These are phyloP conservation scores for Passerculus sandwichensis DNA, from an alignment of 2,797 vertebrate genomes.

Conservation along the genomic window DNA sequence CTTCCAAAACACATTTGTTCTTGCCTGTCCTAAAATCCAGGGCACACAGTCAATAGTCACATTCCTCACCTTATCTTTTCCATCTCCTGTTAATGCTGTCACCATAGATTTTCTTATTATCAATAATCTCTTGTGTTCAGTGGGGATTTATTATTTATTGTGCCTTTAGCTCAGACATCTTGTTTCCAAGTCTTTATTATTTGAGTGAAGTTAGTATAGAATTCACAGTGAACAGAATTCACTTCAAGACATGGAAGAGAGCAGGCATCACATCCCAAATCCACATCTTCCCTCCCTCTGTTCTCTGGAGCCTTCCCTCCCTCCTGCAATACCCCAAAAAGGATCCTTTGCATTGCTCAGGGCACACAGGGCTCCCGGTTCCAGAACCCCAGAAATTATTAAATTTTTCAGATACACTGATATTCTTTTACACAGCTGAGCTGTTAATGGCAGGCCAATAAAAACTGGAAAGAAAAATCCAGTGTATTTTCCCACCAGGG, in stretches of 20 bases:
- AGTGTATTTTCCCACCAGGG: not conserved
- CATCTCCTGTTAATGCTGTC: not conserved
- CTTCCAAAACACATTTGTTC: not conserved
- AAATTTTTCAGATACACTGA: not conserved
- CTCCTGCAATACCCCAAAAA: not conserved
- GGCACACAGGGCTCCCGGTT: rapidly evolving
- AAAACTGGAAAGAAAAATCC: not conserved
- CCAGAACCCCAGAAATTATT: not conserved
- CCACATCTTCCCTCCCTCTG: not conserved
- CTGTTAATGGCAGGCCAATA: not conserved
- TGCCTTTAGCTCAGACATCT: not conserved
- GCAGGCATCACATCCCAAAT: not conserved
- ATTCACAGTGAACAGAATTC: not conserved
- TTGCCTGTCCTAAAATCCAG: not conserved
- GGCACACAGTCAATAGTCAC: not conserved
- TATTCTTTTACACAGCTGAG: not conserved
- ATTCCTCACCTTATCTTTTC: not conserved
- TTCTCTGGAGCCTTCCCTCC: not conserved
- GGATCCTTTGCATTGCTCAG: not conserved
- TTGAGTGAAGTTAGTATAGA: not conserved
- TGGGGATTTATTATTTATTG: not conserved
- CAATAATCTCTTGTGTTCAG: not conserved
- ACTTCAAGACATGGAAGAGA: not conserved
- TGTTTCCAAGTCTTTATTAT: not conserved
- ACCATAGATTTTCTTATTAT: not conserved